Conservation (phyloP, 1,140 invertebrate species). For the Drosophila pectinifera region DNA sequence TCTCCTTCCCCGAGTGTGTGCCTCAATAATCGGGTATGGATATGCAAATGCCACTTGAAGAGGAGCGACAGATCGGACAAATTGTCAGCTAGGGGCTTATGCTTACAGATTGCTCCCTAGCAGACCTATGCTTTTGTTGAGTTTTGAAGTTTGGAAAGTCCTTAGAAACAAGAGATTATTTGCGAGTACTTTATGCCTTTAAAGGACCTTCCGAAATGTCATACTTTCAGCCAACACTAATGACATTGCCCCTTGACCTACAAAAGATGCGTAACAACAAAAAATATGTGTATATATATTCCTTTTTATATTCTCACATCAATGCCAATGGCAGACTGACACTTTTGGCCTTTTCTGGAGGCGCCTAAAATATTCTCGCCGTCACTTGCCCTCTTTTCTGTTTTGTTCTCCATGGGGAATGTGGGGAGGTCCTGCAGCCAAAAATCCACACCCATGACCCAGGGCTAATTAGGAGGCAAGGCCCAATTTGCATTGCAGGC, state of each 20-base stretch:
- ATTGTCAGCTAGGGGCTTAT: slow-evolving; percentile 2
- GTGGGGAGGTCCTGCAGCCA: neutral
- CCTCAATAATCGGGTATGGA: slow-evolving; percentile 44
- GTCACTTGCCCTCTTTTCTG: slow-evolving; percentile 12
- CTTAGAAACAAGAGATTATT: neutral
- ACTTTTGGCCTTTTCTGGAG: slow-evolving; percentile 59
- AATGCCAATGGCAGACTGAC: slow-evolving; percentile 35
- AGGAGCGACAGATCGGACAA: slow-evolving; percentile 42
- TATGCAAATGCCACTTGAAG: slow-evolving; percentile 53
- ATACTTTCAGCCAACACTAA: neutral
- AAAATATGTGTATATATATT: slow-evolving; percentile 7
- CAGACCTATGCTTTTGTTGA: too few relatives aligned
- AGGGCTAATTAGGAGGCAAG: slow-evolving; percentile 60
- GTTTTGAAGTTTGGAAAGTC: neutral
- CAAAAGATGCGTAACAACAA: slow-evolving; percentile 15
- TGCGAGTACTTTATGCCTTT: neutral
- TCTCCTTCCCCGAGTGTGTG: neutral
- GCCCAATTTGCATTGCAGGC: slow-evolving; percentile 60
- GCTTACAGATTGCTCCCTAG: slow-evolving; percentile 10
- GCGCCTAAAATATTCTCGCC: slow-evolving; percentile 41
- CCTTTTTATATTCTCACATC: slow-evolving; percentile 48
- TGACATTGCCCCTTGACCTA: slow-evolving; percentile 54
- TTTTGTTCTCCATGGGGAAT: too few relatives aligned
- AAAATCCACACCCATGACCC: slow-evolving; percentile 11
- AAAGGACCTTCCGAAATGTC: slow-evolving; percentile 1